Conservation (phyloP, 37 sponge, comb jelly and placozoan species). For the Hormiphora californensis region DNA sequence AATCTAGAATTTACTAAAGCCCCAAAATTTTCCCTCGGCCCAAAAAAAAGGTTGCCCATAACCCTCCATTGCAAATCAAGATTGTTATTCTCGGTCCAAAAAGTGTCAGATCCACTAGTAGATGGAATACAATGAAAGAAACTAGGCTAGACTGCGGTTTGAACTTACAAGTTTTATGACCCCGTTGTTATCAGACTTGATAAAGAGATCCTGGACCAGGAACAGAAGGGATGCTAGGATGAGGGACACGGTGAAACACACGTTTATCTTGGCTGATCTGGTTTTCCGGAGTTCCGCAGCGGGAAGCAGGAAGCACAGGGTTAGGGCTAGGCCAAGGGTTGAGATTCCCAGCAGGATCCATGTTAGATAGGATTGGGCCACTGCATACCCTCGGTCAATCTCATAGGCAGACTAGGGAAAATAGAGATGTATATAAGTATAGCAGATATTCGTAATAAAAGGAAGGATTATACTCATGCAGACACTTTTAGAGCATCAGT, state of each 20-base stretch:
- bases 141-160: too few relatives aligned
- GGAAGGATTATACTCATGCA: too few relatives aligned
- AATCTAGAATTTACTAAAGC: too few relatives aligned
- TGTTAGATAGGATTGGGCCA: slow-evolving; percentile 11
- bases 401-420: slow-evolving; percentile 27
- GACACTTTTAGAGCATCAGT: neutral
- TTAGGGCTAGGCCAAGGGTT: slow-evolving; percentile 16
- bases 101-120: too few relatives aligned
- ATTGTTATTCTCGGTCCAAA: too few relatives aligned
- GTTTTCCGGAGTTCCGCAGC: slow-evolving; percentile 4
- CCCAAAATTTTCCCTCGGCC: too few relatives aligned
- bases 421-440: neutral
- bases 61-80: too few relatives aligned
- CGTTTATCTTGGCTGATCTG: slow-evolving; percentile 49
- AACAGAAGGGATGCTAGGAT: slow-evolving; percentile 7
- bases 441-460: too few relatives aligned
- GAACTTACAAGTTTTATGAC: slow-evolving; percentile 22
- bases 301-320: neutral
- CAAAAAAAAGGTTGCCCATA: too few relatives aligned
- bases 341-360: slow-evolving; percentile 5
- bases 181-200: neutral
- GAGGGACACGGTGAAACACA: slow-evolving; percentile 24
- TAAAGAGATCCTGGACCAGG: slow-evolving; percentile 35
- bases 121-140: too few relatives aligned
- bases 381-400: slow-evolving; percentile 41